A percentile compares a stretch with the other conserved stretches of the same genome.
Conservation (phyloP, 2,113 vertebrate species). For the Pachyramphus minor region DNA sequence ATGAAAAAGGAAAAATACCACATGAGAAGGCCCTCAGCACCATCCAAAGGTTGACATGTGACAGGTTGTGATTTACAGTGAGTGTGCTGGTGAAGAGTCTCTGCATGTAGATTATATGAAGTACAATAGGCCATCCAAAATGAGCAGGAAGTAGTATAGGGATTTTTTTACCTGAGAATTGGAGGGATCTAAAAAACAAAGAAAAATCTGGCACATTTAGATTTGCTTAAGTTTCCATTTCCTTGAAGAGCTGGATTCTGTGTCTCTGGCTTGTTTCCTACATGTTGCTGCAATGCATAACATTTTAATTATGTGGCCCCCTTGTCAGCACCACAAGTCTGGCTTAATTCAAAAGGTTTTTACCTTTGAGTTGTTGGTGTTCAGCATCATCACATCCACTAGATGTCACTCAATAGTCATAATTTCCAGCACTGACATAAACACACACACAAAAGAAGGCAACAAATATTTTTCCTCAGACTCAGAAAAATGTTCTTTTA, state of each 20-base stretch:
- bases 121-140: background rate
- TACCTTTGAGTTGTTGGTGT: background rate
- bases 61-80: background rate
- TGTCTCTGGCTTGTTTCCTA: background rate
- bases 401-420: constrained; percentile 71
- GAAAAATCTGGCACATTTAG: background rate
- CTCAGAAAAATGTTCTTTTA: background rate
- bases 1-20: background rate
- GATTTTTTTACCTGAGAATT: background rate
- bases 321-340: background rate
- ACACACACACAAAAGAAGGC: background rate
- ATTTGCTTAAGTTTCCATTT: background rate
- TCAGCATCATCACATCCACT: constrained; percentile 39
- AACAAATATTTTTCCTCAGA: background rate
- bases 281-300: background rate
- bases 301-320: background rate
- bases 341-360: background rate
- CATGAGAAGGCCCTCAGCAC: background rate
- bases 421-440: background rate
- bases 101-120: background rate
- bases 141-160: background rate
- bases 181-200: background rate
- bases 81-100: background rate
- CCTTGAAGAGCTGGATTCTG: background rate
- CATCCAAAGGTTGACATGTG: background rate